Conservation (phyloP, 2,113 vertebrate genomes). For the Heloderma charlesbogerti region DNA sequence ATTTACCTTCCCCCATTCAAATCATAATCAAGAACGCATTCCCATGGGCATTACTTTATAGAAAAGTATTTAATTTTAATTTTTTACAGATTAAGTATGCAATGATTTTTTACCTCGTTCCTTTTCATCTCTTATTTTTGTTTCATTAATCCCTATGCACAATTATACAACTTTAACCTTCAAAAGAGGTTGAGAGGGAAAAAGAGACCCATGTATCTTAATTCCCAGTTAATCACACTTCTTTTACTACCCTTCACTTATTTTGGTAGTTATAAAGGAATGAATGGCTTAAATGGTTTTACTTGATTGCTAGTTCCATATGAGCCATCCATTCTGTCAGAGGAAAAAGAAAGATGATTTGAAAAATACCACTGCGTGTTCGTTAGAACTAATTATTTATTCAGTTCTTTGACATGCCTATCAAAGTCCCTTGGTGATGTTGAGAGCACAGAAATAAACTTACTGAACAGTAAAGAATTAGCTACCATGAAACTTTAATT, state of each 20-base stretch:
- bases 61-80: background rate
- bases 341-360: background rate
- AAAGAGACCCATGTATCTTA: background rate
- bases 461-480: constrained; percentile 1
- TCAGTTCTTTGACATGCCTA: background rate
- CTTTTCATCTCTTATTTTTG: background rate
- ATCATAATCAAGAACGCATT: background rate
- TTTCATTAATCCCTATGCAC: background rate
- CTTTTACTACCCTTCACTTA: background rate
- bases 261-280: background rate
- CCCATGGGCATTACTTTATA: background rate
- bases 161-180: background rate
- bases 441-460: background rate
- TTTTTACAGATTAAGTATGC: background rate
- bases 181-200: background rate
- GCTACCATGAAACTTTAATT: constrained; percentile 4
- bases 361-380: background rate
- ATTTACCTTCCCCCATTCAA: background rate
- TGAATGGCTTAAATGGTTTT: background rate
- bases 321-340: background rate
- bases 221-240: background rate
- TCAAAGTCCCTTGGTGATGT: background rate
- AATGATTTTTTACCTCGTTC: background rate
- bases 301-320: background rate
- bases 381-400: constrained; percentile 4